These are phyloP conservation scores for Rutpela maculata DNA, from an alignment of 2,888 invertebrate genomes.

Conservation along the genomic window DNA sequence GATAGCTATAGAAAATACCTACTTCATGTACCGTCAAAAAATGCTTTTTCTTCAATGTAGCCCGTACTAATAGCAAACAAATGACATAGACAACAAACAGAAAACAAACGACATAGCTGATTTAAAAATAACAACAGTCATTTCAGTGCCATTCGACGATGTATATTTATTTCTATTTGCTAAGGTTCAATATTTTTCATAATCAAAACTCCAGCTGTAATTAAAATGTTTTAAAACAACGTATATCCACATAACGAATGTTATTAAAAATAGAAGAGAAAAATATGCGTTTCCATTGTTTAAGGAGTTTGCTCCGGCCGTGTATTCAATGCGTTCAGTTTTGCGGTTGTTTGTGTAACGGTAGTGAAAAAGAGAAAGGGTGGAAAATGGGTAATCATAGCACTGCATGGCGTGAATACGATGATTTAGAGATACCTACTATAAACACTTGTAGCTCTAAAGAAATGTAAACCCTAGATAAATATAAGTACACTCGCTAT, in stretches of 20 bases:
- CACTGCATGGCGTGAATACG: conserved; percentile 47
- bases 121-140: not conserved
- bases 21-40: too few species aligned
- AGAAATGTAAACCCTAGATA: conserved; percentile 19
- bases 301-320: not conserved
- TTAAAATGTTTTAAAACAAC: conserved; percentile 28
- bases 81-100: too few species aligned
- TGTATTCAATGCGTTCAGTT: conserved; percentile 36
- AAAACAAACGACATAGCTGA: not conserved
- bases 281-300: conserved; percentile 43
- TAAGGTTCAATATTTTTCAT: conserved; percentile 2
- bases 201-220: not conserved
- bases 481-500: conserved; percentile 8
- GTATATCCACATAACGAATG: conserved; percentile 11
- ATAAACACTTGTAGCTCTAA: conserved; percentile 41
- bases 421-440: conserved; percentile 50
- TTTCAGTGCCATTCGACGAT: not conserved
- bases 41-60: too few species aligned
- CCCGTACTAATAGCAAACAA: too few species aligned
- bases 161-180: conserved; percentile 9
- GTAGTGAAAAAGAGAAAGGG: conserved; percentile 44
- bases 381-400: conserved; percentile 51
- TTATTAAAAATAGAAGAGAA: conserved; percentile 32
- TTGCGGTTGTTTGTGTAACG: conserved; percentile 43
- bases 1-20: too few species aligned